These are phyloP conservation scores for Saccostrea echinata DNA, from an alignment of 1,140 invertebrate species.

Conservation along the genomic window DNA sequence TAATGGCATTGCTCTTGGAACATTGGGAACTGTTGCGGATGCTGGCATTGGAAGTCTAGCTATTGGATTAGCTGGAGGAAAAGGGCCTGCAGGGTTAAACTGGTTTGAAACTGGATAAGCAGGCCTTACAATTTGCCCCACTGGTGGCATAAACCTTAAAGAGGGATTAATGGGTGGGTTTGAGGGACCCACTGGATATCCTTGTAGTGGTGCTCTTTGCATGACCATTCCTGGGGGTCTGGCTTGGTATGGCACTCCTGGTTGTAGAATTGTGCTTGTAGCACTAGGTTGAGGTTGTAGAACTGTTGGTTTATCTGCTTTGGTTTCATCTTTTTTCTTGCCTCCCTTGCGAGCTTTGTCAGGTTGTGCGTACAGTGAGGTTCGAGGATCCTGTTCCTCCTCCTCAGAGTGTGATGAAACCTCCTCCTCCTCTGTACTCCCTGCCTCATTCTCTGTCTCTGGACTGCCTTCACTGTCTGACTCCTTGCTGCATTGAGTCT, in stretches of 20 bases:
- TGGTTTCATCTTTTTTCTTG: slow-evolving; percentile 39
- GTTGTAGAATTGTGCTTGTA: slow-evolving; percentile 32
- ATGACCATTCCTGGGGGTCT: slow-evolving; percentile 29
- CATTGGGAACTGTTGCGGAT: not conserved
- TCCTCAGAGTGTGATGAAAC: slow-evolving; percentile 55
- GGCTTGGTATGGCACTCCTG: slow-evolving; percentile 27
- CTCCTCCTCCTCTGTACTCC: slow-evolving; percentile 53
- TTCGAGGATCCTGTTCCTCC: slow-evolving; percentile 44
- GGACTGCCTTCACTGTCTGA: slow-evolving; percentile 46
- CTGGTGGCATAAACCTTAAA: slow-evolving; percentile 22
- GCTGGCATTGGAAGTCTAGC: slow-evolving; percentile 38
- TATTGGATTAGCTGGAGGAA: slow-evolving; percentile 43
- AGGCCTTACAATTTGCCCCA: slow-evolving; percentile 1
- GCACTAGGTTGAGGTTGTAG: slow-evolving; percentile 22
- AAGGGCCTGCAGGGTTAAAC: not conserved
- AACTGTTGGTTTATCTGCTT: slow-evolving; percentile 21
- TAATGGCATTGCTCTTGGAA: not conserved
- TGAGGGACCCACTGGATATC: slow-evolving; percentile 18
- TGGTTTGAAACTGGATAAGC: slow-evolving; percentile 18
- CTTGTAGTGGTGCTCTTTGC: slow-evolving; percentile 30
- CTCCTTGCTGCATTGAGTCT: slow-evolving; percentile 45
- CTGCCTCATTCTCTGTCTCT: slow-evolving; percentile 50
- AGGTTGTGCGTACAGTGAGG: slow-evolving; percentile 54
- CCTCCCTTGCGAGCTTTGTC: slow-evolving; percentile 19
- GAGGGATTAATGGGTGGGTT: not conserved